phyloP scores from a whole-genome alignment of 2,888 invertebrate genomes.

The Dascillus cervinus region DNA sequence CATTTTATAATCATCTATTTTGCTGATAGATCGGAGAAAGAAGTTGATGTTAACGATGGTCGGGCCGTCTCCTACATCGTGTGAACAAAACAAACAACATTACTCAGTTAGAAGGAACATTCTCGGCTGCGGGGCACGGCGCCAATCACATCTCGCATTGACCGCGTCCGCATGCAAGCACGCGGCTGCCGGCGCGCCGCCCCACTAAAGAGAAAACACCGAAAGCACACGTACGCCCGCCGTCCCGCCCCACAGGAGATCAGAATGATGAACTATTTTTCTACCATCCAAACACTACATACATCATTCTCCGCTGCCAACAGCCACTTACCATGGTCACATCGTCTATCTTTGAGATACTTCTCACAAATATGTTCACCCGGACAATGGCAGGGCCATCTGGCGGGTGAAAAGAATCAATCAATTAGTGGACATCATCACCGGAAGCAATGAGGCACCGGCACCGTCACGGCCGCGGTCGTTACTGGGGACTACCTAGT shows the following conservation, averaged over 20 bases:
- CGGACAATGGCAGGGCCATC: conserved; percentile 93
- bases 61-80: conserved; percentile 66
- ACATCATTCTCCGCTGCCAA: conserved; percentile 28
- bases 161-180: conserved; percentile 34
- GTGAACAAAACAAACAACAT: conserved; percentile 42
- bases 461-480: conserved; percentile 28
- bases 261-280: conserved; percentile 17
- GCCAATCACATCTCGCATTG: conserved; percentile 41
- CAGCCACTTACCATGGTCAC: conserved; percentile 93
- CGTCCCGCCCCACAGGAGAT: conserved; percentile 28
- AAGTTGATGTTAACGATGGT: conserved; percentile 90
- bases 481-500: conserved; percentile 22
- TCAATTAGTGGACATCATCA: conserved; percentile 31
- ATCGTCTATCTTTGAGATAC: conserved; percentile 99
- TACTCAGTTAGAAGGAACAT: conserved; percentile 19
- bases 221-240: conserved; percentile 33
- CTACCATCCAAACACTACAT: conserved; percentile 34
- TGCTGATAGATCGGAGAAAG: conserved; percentile 95
- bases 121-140: conserved; percentile 34
- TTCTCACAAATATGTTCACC: conserved; percentile 98
- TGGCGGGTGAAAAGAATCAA: conserved; percentile 44
- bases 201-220: conserved; percentile 26
- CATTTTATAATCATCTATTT: conserved; percentile 99
- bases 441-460: conserved; percentile 34
- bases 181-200: conserved; percentile 23